Conservation (phyloP, 2,113 vertebrate species). For the Rattus rattus region DNA sequence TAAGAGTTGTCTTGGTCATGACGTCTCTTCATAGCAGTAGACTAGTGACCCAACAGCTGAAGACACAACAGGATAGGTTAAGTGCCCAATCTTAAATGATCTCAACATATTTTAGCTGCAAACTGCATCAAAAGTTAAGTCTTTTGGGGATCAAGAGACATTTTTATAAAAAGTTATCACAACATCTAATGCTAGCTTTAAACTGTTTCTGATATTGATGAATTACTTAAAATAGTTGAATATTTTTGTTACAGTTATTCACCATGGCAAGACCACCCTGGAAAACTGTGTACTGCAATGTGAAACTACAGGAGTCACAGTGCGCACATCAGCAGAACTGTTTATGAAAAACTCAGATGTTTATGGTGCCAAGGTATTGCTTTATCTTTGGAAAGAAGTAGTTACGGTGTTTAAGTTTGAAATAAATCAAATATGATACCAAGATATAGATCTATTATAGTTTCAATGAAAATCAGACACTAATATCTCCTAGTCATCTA, state of each 20-base stretch:
- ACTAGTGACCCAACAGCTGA: background rate
- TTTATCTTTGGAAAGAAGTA: background rate
- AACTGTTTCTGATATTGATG: background rate
- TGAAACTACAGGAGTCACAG: constrained; percentile 94
- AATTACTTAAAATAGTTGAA: background rate
- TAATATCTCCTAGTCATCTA: background rate
- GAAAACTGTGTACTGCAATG: constrained; percentile 98
- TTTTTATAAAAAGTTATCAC: background rate
- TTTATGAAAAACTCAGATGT: constrained; percentile 96
- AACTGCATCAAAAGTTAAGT: background rate
- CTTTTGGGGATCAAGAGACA: background rate
- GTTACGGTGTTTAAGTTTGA: background rate
- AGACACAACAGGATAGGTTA: background rate
- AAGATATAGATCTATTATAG: background rate
- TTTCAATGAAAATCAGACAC: background rate
- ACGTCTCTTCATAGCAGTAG: background rate
- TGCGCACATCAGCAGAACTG: constrained; percentile 92
- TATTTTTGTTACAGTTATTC: constrained; percentile 88
- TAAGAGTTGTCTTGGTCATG: background rate
- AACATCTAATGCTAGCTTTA: background rate
- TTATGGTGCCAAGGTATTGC: constrained; percentile 95
- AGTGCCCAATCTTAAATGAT: background rate
- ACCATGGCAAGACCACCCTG: constrained; percentile 91
- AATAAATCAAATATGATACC: background rate
- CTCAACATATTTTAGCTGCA: background rate